phyloP scores from a whole-genome alignment of 1,140 invertebrate species.

The Aphidius gifuensis region DNA sequence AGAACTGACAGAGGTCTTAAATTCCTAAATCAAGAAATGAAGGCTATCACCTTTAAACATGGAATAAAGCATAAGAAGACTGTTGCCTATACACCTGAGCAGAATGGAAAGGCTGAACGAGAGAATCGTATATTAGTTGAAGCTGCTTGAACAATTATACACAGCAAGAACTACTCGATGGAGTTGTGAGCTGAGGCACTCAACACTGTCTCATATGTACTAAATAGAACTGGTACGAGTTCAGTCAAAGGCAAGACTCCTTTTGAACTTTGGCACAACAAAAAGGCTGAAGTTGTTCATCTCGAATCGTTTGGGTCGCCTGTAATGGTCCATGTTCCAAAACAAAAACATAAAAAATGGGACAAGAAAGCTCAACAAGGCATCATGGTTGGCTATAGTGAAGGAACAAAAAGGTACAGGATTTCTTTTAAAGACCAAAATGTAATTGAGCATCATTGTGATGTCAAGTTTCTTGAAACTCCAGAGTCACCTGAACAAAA shows the following conservation, averaged over 20 bases:
- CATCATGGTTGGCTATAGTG: conserved; percentile 32
- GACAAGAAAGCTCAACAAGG: conserved; percentile 6
- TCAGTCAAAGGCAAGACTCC: conserved; percentile 36
- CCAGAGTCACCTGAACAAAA: too few relatives aligned
- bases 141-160: conserved; percentile 44
- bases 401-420: conserved; percentile 14
- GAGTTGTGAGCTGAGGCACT: conserved; percentile 46
- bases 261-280: conserved; percentile 1
- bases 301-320: conserved; percentile 44
- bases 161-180: too few relatives aligned
- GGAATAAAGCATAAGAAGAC: conserved; percentile 45
- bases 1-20: conserved; percentile 51
- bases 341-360: conserved; percentile 7
- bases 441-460: background rate
- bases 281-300: conserved; percentile 28
- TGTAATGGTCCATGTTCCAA: conserved; percentile 26
- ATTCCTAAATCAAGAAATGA: conserved; percentile 42
- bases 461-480: conserved; percentile 10
- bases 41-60: conserved; percentile 29
- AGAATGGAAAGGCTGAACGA: conserved; percentile 53
- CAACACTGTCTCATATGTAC: conserved; percentile 40
- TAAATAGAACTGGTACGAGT: conserved; percentile 46
- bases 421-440: conserved; percentile 6
- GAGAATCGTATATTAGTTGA: conserved; percentile 50
- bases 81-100: conserved; percentile 49